Evolutionary conservation across 2,888 invertebrate species (phyloP).

Genomic region (Rotaria sp.): DNA sequence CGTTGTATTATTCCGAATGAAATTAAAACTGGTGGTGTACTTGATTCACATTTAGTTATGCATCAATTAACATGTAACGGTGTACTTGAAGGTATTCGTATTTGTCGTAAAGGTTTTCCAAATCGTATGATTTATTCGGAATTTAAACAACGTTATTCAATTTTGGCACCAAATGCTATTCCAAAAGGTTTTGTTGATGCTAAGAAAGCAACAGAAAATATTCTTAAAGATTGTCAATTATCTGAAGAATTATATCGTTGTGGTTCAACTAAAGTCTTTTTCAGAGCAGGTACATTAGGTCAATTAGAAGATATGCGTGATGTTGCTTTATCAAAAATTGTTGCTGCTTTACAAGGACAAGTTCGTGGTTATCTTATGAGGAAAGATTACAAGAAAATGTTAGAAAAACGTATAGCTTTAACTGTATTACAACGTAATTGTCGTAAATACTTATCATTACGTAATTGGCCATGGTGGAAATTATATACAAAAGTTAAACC

Average conservation of each 20-base stretch:
- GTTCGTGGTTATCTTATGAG: conserved; percentile 72
- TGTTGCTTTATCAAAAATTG: conserved; percentile 88
- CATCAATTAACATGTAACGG: conserved; percentile 99
- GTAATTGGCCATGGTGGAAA: conserved; percentile 99
- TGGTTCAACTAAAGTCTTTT: conserved; percentile 99
- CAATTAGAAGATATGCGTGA: conserved; percentile 99
- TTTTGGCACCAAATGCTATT: conserved; percentile 82
- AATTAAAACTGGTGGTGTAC: conserved; percentile 62
- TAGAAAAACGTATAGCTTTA: conserved; percentile 79
- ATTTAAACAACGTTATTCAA: conserved; percentile 99
- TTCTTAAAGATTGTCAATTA: conserved; percentile 62
- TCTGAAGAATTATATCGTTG: conserved; percentile 90
- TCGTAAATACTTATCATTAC: conserved; percentile 94
- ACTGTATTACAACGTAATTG: conserved; percentile 98
- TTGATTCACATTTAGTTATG: conserved; percentile 96
- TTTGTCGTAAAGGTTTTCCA: conserved; percentile 97
- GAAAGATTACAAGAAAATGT: conserved; percentile 84
- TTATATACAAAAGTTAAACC: conserved; percentile 98
- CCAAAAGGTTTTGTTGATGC: conserved; percentile 58
- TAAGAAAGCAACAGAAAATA: conserved; percentile 64
- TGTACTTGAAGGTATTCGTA: conserved; percentile 99
- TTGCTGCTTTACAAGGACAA: conserved; percentile 82
- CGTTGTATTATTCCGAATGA: conserved; percentile 98
- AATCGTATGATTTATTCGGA: conserved; percentile 99
- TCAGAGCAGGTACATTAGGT: conserved; percentile 99